Conservation (phyloP, 2,113 vertebrate species). For the Pan troglodytes region NHGRI_mPanTro3-v2.1_pri NC_072408.2:106633501-106634000, state of each 20-base stretch:
- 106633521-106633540: slow-evolving; percentile 76
- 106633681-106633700: slow-evolving; percentile 10
- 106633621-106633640: slow-evolving; percentile 9
- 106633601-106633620: slow-evolving; percentile 12
- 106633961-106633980: slow-evolving; percentile 49
- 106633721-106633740: neutral
- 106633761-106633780: neutral
- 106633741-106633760: slow-evolving; percentile 24
- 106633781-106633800: neutral
- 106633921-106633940: slow-evolving; percentile 33
- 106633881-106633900: slow-evolving; percentile 9
- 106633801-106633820: neutral
- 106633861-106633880: slow-evolving; percentile 42
- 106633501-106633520: slow-evolving; percentile 1
- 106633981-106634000: slow-evolving; percentile 58
- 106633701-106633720: neutral
- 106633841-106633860: neutral
- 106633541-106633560: slow-evolving; percentile 66
- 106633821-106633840: slow-evolving; percentile 23
- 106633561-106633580: slow-evolving; percentile 50
- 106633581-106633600: slow-evolving; percentile 12
- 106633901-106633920: slow-evolving; percentile 55
- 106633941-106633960: slow-evolving; percentile 45
- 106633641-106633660: neutral
- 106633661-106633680: neutral